Evolutionary conservation across 2,888 invertebrate genomes (phyloP).

Genomic region (Megaustenia siamemsis): DNA sequence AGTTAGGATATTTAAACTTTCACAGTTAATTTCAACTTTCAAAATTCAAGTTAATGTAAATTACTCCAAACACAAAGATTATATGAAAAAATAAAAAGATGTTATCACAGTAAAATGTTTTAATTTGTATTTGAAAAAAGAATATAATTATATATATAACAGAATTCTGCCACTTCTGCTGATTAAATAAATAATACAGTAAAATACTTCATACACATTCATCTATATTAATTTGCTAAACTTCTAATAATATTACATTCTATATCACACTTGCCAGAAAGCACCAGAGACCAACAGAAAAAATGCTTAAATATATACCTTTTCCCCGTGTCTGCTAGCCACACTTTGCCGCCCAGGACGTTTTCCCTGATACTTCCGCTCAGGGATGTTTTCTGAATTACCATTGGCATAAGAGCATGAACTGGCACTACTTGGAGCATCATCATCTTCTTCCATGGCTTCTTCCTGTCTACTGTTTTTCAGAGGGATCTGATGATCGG

Average conservation of each 20-base stretch:
- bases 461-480: slow-evolving; percentile 53
- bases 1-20: too few species aligned
- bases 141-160: too few species aligned
- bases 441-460: slow-evolving; percentile 54
- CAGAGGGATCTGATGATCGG: slow-evolving; percentile 51
- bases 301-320: slow-evolving; percentile 35
- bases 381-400: slow-evolving; percentile 53
- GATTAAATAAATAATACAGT: neutral
- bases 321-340: slow-evolving; percentile 46
- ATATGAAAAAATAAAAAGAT: too few species aligned
- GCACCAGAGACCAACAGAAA: neutral
- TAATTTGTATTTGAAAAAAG: too few species aligned
- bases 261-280: neutral
- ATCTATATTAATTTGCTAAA: neutral
- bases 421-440: slow-evolving; percentile 51
- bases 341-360: slow-evolving; percentile 41
- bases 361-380: slow-evolving; percentile 37
- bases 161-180: neutral
- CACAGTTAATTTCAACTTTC: too few species aligned
- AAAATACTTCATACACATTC: neutral
- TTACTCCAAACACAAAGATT: too few species aligned
- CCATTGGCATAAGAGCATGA: slow-evolving; percentile 50
- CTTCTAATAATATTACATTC: neutral
- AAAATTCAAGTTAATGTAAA: too few species aligned
- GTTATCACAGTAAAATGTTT: too few species aligned